Evolutionary conservation across 2,888 invertebrate species (phyloP), one percentile per base, ranked within the genome.

Genomic region (Caenorhabditis doughertyi): DNA sequence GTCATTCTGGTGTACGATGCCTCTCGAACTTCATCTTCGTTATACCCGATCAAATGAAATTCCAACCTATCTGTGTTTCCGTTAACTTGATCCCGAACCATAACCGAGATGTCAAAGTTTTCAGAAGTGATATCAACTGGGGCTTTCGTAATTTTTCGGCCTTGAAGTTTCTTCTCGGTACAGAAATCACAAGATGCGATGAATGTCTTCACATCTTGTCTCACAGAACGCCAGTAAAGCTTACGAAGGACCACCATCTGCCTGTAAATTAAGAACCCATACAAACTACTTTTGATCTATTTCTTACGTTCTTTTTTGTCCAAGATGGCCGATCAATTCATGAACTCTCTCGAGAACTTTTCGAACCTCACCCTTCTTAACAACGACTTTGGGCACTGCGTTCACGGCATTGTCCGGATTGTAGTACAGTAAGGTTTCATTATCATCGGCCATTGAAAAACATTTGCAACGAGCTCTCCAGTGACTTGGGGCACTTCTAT

Each of bases 311-410:
- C 88, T 51, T 39, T 88, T 88, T 70, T 84, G 85, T n/a, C 88
- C 88, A 21, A 88, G 74, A 68, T 88, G 88, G 11, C 88, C 88
- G 18, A 88, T 87, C 3, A 88, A 56, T 44, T 85, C 83, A 65
- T 88, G 88, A 11, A 88, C 79, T 44, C 88, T 64, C 44, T 88
- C 85, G 21, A 88, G 65, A 42, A 86, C 85, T 35, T 79, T 72
- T 16, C 81, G 68, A 13, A 88, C 88, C 81, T 88, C 88, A 62
- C 88, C 88, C 58, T 86, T 86, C 47, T 85, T 87, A 23, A 88
- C 84, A 0, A 88, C 88, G 9, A 85, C 83, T 55, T 85, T 85
- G 21, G 83, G 82, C 0, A 71, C 35, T 5, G 87, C 84, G 35
- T 79, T 76, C 8, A 77, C 68, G 0, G 64, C 23, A 18, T 73